A percentile compares a stretch with the other conserved stretches of the same genome.
These are phyloP conservation scores for Parnassius smintheus DNA, from an alignment of 2,888 invertebrate species.

Conservation along the genomic window DNA sequence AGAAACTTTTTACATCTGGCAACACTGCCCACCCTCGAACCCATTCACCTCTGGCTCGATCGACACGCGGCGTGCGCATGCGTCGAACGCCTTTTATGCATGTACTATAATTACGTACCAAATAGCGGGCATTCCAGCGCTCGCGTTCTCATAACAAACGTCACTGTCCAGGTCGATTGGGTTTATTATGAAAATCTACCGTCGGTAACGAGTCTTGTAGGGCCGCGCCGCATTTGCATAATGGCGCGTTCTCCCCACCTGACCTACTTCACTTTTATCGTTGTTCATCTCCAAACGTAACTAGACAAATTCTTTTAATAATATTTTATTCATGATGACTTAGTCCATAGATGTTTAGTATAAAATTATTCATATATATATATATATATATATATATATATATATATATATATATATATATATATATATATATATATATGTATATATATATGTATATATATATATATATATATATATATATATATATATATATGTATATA, in stretches of 20 bases:
- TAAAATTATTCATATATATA: no score
- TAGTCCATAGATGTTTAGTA: no score
- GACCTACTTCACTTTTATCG: constrained; percentile 56
- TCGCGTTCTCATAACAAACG: constrained; percentile 8
- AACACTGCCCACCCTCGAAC: constrained; percentile 29
- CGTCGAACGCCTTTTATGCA: not conserved
- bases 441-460: no score
- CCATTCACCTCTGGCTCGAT: constrained; percentile 35
- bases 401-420: no score
- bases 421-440: no score
- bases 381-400: no score
- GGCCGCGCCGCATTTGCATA: constrained; percentile 56
- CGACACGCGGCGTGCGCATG: not conserved
- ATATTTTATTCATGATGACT: no score
- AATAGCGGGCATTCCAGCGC: not conserved
- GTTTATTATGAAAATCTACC: constrained; percentile 3
- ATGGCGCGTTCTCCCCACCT: constrained; percentile 47
- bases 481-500: no score
- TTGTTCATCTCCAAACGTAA: constrained; percentile 36
- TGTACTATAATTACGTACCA: not conserved
- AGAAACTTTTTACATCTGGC: no score
- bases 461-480: no score
- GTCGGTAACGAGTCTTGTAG: not conserved
- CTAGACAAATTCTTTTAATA: constrained; percentile 20
- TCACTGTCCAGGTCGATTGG: constrained; percentile 10